These are phyloP conservation scores for Abrostola triplasia DNA, from an alignment of 2,888 invertebrate species.

Conservation along the genomic window DNA sequence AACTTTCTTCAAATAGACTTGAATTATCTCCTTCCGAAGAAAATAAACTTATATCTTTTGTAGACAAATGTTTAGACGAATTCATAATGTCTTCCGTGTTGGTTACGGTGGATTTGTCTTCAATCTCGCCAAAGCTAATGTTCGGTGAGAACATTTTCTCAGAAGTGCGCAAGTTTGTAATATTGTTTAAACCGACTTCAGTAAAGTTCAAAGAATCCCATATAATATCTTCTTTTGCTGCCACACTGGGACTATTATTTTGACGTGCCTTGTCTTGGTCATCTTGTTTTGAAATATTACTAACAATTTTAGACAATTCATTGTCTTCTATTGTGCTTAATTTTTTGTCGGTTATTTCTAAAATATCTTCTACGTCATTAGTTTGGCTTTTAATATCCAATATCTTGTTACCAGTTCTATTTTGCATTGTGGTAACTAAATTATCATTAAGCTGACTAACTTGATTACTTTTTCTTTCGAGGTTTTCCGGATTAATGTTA, in stretches of 20 bases:
- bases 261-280: conserved; percentile 8
- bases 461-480: neutral
- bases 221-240: conserved; percentile 67
- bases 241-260: conserved; percentile 29
- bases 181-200: conserved; percentile 69
- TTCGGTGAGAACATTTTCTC: conserved; percentile 75
- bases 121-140: conserved; percentile 74
- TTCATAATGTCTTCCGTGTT: conserved; percentile 45
- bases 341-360: conserved; percentile 1
- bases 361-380: neutral
- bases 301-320: conserved; percentile 13
- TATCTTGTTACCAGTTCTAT: neutral
- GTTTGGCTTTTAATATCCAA: neutral
- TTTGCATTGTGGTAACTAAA: neutral
- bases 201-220: conserved; percentile 82
- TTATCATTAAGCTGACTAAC: neutral
- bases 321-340: conserved; percentile 4
- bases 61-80: conserved; percentile 57
- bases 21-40: conserved; percentile 85
- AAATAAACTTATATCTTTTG: conserved; percentile 80
- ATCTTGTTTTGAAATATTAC: conserved; percentile 14
- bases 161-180: conserved; percentile 67
- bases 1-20: conserved; percentile 89
- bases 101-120: conserved; percentile 53
- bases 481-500: conserved; percentile 3